phyloP scores from a whole-genome alignment of 2,113 vertebrate genomes.

The Echinops telfairi region DNA sequence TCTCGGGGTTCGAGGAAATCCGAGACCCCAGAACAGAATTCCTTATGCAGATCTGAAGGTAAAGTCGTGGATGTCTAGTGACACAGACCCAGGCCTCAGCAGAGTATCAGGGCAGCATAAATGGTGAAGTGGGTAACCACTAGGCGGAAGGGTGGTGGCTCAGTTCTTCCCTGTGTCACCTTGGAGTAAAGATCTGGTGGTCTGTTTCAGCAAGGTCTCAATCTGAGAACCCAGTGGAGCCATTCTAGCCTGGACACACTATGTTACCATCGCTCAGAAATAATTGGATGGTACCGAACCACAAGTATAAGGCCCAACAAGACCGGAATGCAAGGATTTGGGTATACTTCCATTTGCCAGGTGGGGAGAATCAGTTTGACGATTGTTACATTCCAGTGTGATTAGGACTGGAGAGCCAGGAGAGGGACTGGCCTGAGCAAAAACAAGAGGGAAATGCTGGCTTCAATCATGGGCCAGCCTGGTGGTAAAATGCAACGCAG shows the following conservation, averaged over 20 bases:
- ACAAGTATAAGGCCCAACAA: neutral
- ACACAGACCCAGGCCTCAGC: fast-evolving
- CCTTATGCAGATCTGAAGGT: fast-evolving
- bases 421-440: fast-evolving
- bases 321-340: neutral
- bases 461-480: neutral
- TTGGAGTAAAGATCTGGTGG: neutral
- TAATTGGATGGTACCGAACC: neutral
- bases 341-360: neutral
- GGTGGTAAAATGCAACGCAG: neutral
- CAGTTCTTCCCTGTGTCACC: neutral
- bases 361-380: neutral
- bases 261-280: neutral
- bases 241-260: neutral
- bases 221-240: neutral
- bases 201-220: neutral
- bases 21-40: fast-evolving
- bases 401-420: neutral
- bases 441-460: conserved; percentile 45
- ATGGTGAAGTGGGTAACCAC: neutral
- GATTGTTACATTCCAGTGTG: neutral
- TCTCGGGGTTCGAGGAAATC: neutral
- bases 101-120: neutral
- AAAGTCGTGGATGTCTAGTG: fast-evolving
- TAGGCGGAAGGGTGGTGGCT: neutral